Conservation (phyloP, 2,888 invertebrate genomes). For the Epirrhoe alternata region DNA sequence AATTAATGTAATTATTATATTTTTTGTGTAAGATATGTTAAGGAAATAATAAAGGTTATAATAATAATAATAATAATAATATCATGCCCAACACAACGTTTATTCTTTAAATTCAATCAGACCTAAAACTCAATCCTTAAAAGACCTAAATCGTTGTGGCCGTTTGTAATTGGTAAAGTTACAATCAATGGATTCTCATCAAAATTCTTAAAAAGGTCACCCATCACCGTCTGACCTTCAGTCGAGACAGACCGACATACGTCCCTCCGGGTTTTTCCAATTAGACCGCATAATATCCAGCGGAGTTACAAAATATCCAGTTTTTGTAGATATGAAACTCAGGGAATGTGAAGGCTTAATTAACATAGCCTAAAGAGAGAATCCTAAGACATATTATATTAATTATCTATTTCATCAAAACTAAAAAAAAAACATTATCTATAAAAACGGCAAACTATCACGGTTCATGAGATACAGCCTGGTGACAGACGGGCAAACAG, state of each 20-base stretch:
- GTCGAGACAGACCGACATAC: constrained; percentile 5
- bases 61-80: too few relatives aligned
- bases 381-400: too few relatives aligned
- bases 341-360: background rate
- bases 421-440: too few relatives aligned
- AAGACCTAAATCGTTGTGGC: background rate
- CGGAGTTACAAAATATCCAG: background rate
- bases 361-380: too few relatives aligned
- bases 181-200: background rate
- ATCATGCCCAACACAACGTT: too few relatives aligned
- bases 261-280: constrained; percentile 20
- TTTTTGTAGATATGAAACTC: constrained; percentile 2
- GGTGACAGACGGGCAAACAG: too few relatives aligned
- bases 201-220: constrained; percentile 18
- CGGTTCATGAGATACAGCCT: too few relatives aligned
- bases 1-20: too few relatives aligned
- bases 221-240: constrained; percentile 20
- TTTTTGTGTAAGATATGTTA: too few relatives aligned
- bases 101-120: background rate
- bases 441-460: too few relatives aligned
- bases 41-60: too few relatives aligned
- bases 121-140: background rate
- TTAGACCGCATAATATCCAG: constrained; percentile 4
- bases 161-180: background rate
- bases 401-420: too few relatives aligned